Evolutionary conservation across 2,888 invertebrate genomes (phyloP).

Genomic region (Pristionchus exspectatus): DNA sequence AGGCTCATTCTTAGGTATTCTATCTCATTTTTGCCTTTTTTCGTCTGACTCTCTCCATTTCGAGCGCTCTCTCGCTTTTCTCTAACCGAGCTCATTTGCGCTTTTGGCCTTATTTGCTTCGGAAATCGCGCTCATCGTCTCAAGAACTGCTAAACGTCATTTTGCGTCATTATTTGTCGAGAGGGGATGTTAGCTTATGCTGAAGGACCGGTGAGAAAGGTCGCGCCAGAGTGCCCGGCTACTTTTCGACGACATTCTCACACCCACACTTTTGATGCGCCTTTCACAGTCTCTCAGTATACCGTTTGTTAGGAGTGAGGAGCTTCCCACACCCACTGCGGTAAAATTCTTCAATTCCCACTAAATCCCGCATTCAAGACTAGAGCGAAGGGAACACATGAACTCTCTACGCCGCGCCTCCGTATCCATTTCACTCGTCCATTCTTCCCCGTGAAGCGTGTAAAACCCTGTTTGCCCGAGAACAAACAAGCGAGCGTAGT

Average conservation of each 20-base stretch:
- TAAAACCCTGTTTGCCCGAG: constrained; percentile 38
- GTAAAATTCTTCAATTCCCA: too few relatives aligned
- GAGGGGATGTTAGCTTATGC: background rate
- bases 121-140: background rate
- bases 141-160: too few relatives aligned
- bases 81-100: background rate
- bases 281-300: too few relatives aligned
- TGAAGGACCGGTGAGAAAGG: background rate
- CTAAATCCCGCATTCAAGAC: too few relatives aligned
- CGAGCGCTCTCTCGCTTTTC: background rate
- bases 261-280: background rate
- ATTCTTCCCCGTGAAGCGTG: background rate
- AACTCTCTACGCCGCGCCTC: background rate
- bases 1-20: background rate
- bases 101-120: background rate
- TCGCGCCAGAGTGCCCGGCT: background rate
- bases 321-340: background rate
- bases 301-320: too few relatives aligned
- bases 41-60: background rate
- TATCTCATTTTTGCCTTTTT: background rate
- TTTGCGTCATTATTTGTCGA: background rate
- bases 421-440: background rate
- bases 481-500: background rate
- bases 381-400: background rate
- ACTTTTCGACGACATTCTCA: background rate